These are phyloP conservation scores for Squalus acanthias DNA, from an alignment of 2,797 vertebrate species.

Conservation along the genomic window DNA sequence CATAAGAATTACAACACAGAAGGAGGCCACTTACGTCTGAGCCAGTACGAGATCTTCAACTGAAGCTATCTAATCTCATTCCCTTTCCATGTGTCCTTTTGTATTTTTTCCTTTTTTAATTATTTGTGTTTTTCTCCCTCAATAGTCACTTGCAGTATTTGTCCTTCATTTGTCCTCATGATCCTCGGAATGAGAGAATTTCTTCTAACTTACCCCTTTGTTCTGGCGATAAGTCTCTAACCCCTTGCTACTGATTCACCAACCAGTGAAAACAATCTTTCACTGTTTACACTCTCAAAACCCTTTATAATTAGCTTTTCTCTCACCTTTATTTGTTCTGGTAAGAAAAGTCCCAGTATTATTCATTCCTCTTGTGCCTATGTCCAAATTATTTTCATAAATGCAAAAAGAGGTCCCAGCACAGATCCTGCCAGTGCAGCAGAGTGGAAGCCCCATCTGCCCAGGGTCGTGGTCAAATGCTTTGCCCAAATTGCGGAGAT, in stretches of 20 bases:
- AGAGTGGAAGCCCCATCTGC: too few species aligned
- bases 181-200: not conserved
- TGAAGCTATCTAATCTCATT: not conserved
- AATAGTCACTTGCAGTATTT: not conserved
- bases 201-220: not conserved
- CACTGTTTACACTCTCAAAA: not conserved
- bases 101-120: not conserved
- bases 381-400: too few species aligned
- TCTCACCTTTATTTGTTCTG: too few species aligned
- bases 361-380: too few species aligned
- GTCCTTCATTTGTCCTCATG: not conserved
- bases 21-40: not conserved
- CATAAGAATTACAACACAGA: not conserved
- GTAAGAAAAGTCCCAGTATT: too few species aligned
- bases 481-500: too few species aligned
- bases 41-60: not conserved
- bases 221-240: not conserved
- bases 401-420: too few species aligned
- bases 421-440: too few species aligned
- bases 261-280: not conserved
- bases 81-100: not conserved
- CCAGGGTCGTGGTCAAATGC: too few species aligned
- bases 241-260: not conserved
- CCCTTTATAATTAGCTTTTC: not conserved
- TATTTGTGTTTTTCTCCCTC: not conserved